Percentiles rank a stretch among this genome's conserved stretches.
These are phyloP conservation scores for Dioctria linearis DNA, from an alignment of 2,888 invertebrate genomes.

Conservation along the genomic window DNA sequence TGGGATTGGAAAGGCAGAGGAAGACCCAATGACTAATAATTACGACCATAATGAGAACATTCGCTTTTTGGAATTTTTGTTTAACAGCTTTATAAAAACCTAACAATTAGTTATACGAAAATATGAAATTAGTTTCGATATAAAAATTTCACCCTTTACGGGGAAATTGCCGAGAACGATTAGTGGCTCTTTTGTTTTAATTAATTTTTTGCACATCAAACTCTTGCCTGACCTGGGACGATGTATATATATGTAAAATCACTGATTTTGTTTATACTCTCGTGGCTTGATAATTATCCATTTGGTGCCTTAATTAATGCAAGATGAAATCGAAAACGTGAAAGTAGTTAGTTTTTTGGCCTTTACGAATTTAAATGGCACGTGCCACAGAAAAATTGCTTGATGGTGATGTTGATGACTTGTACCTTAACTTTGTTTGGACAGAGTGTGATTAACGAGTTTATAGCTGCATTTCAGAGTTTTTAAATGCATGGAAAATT, in stretches of 20 bases:
- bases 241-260: too few species aligned
- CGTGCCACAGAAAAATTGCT: background rate
- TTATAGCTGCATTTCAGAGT: background rate
- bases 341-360: background rate
- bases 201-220: background rate
- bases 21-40: background rate
- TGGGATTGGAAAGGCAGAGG: background rate
- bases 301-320: background rate
- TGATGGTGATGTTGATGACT: background rate
- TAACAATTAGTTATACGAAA: background rate
- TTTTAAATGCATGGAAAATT: too few species aligned
- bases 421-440: conserved; percentile 1
- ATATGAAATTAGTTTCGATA: background rate
- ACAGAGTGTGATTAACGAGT: background rate
- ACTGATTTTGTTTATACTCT: background rate
- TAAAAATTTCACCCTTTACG: background rate
- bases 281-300: background rate
- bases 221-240: background rate
- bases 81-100: background rate
- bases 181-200: background rate
- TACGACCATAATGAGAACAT: background rate
- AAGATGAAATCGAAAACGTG: conserved; percentile 3
- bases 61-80: background rate
- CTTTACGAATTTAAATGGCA: background rate
- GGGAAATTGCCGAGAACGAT: background rate